Base-by-base conservation (phyloP, 2,797 vertebrate genomes). In the Spinus olivaceus region DNA sequence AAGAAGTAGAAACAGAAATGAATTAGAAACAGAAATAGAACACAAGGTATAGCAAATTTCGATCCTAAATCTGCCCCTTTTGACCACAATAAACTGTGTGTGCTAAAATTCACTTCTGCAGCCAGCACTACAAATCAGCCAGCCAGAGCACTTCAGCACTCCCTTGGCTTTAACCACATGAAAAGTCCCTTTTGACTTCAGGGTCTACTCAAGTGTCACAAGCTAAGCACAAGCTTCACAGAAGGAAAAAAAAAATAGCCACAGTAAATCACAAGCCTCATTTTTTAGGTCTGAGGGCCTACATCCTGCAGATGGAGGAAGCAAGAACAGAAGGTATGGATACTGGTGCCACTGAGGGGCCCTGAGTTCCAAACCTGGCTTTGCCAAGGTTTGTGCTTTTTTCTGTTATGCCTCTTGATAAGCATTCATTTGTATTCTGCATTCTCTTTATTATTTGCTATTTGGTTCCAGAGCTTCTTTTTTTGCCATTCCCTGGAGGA, bases 131-230 rank as follows among this genome's bases (percentile, higher is more conserved):
- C 88, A 91, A 91, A 95, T 84, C 81, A 88, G 74, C 42, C 46
- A 93, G 53, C 5, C 60, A 71, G 47, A 87, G 50, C 50, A 74
- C 72, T 93, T 78, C 86, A 91, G 78, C 46, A 27, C 37, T 93
- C 63, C 63, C 67, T 76, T 49, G 78, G 60, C 53, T 95, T 72
- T 72, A 86, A 84, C 80, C 81, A 70, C 69, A 61, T 49, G 61
- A 92, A 78, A 93, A 89, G 35, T 76, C 69, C 37, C 57, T 91
- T 78, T 54, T 85, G 65, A 85, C 71, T 95, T 92, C 71, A 89
- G 72, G 35, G 46, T 70, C 64, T 85, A 30, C 53, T 81, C 35
- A 54, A 87, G 90, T 87, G 71, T 85, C 86, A 87, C 76, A 78
- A 80, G 67, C 51, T 63, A 88, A 88, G 47, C 47, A 81, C 12